Conservation (phyloP, 2,797 vertebrate genomes). For the Brachyalestes nurse region DNA sequence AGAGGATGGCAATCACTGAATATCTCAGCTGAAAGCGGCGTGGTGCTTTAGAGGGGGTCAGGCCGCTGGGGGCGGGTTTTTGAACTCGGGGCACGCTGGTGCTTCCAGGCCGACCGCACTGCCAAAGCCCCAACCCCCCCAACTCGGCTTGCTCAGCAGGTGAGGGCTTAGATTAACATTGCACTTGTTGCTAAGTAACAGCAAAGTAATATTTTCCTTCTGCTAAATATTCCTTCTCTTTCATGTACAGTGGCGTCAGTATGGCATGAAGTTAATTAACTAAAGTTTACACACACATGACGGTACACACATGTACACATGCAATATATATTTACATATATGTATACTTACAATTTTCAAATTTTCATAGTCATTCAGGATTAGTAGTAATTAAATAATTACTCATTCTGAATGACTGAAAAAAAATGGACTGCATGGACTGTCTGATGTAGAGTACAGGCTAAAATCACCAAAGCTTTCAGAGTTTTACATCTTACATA, state of each 20-base stretch:
- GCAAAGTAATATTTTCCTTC: slow-evolving; percentile 26
- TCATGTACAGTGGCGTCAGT: slow-evolving; percentile 14
- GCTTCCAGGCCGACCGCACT: background rate
- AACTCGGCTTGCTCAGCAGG: slow-evolving; percentile 22
- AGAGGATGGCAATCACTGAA: slow-evolving; percentile 29
- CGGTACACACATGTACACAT: too few species aligned
- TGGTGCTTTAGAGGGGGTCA: background rate
- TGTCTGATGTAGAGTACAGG: too few species aligned
- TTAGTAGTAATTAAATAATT: too few species aligned
- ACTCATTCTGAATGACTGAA: too few species aligned
- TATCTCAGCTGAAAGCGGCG: slow-evolving; percentile 25
- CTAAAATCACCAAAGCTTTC: too few species aligned
- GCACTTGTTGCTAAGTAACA: slow-evolving; percentile 56
- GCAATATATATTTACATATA: too few species aligned
- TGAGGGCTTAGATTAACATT: slow-evolving; percentile 23
- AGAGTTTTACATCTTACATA: too few species aligned
- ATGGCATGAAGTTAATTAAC: slow-evolving; percentile 16
- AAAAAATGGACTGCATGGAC: too few species aligned
- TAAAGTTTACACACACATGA: too few species aligned
- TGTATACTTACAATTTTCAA: too few species aligned
- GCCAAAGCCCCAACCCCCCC: background rate
- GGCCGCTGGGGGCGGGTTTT: background rate
- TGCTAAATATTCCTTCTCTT: background rate
- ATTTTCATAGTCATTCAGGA: too few species aligned
- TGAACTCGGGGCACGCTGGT: slow-evolving; percentile 1